Base-by-base conservation (phyloP, 1,140 invertebrate genomes). In the Drosophila oshimai region DNA sequence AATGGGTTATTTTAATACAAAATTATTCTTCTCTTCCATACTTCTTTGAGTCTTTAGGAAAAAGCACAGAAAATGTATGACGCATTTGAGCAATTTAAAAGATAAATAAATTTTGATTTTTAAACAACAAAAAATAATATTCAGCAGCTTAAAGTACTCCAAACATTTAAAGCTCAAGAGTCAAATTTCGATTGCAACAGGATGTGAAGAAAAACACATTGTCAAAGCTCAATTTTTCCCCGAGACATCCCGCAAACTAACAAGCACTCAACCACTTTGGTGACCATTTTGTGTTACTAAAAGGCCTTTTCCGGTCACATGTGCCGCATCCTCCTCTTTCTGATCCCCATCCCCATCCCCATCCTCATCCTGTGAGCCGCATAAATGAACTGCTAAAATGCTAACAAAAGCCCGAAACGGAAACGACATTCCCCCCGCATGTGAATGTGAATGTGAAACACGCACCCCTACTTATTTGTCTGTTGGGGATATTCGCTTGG, bases 371-470 rank as follows among this genome's bases (percentile, higher is more conserved):
- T 41, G 51, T 67, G 18, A 50, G 45, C 61, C 78, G 36, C 79
- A 75, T 86, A 84, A 86, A 86, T 84, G 79, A 84, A 84, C 79
- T 84, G 79, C 79, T 86, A 84, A 84, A 84, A 86, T 80, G 79
- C 71, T 60, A 86, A 79, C 74, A 75, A 86, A 83, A 74, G 68
- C 51, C 62, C 58, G 64, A 47, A 79, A 42, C 54, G 65, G 75
- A 79, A 70, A 61, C 51, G 53, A 57, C 69, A n/a, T n/a, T n/a
- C n/a, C n/a, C 53, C 41, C 70, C 65, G 39, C 54, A 22, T 47
- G n/a, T n/a, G n/a, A n/a, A n/a, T n/a, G n/a, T n/a, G n/a, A n/a
- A n/a, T 51, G 34, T 22, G 42, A 64, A 69, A 58, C 46, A 54
- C 73, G 55, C 79, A 70, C 60, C 79, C 78, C 62, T 62, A 17